Percentiles rank a stretch among this genome's conserved stretches.
Conservation (phyloP, 2,888 invertebrate genomes). For the Drosophila percnosoma region DNA sequence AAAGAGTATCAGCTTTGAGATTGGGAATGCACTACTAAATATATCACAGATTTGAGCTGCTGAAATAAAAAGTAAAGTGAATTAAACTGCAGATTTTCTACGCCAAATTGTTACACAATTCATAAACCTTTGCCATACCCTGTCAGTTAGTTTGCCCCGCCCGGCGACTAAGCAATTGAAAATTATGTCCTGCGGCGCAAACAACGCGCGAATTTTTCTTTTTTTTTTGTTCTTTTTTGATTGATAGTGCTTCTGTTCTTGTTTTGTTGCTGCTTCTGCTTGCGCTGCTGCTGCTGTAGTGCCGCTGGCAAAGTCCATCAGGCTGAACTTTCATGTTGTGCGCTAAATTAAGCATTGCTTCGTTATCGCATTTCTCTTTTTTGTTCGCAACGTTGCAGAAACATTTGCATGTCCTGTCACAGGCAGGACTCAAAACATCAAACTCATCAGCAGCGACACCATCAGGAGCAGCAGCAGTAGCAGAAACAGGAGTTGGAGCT, state of each 20-base stretch:
- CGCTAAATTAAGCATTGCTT: conserved; percentile 78
- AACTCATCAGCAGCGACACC: conserved; percentile 76
- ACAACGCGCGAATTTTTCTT: conserved; percentile 30
- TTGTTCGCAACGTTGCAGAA: conserved; percentile 39
- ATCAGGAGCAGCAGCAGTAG: conserved; percentile 24
- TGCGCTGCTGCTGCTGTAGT: conserved; percentile 11
- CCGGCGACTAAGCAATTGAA: conserved; percentile 62
- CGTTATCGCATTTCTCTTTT: conserved; percentile 44
- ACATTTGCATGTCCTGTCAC: conserved; percentile 80
- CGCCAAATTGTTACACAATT: background rate
- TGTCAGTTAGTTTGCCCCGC: conserved; percentile 6
- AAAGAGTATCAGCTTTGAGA: background rate
- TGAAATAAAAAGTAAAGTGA: background rate
- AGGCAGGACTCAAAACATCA: conserved; percentile 76
- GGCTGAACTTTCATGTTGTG: conserved; percentile 68
- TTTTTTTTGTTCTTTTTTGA: conserved; percentile 21
- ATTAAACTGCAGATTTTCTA: background rate
- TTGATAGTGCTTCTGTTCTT: conserved; percentile 12
- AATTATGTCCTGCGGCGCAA: conserved; percentile 74
- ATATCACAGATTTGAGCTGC: background rate
- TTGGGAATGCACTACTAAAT: background rate
- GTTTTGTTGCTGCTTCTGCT: background rate
- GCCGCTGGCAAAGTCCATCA: conserved; percentile 42
- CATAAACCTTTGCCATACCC: conserved; percentile 23
- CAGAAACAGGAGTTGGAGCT: background rate